Evolutionary conservation across 2,113 vertebrate genomes (phyloP).

Genomic region (Micromys minutus): DNA sequence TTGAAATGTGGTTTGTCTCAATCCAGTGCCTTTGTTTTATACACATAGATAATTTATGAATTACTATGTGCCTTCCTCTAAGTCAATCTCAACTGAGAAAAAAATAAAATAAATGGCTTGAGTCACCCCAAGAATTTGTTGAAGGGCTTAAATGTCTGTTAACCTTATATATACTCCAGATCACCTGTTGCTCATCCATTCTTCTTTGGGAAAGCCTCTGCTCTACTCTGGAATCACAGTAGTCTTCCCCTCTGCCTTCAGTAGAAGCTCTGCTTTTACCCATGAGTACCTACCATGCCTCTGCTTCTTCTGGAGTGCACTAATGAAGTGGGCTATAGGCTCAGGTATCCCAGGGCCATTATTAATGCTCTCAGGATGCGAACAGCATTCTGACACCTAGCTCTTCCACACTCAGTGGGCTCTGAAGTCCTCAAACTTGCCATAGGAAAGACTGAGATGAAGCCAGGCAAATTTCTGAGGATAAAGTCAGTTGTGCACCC

Average conservation of each 20-base stretch:
- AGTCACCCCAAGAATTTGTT: background rate
- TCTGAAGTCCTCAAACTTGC: background rate
- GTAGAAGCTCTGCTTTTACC: background rate
- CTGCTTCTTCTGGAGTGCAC: background rate
- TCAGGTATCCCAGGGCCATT: fast-evolving
- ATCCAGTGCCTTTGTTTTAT: background rate
- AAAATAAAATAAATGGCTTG: background rate
- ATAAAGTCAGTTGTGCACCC: too few relatives aligned
- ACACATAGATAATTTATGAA: background rate
- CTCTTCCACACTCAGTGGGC: background rate
- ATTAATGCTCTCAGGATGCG: background rate
- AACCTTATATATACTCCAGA: background rate
- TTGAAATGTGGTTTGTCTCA: background rate
- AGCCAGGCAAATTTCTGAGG: background rate
- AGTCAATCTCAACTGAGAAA: background rate
- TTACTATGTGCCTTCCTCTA: background rate
- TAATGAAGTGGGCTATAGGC: background rate
- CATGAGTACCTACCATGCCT: background rate
- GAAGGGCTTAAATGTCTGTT: background rate
- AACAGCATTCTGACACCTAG: background rate
- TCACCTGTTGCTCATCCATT: background rate
- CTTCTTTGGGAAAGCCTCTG: background rate
- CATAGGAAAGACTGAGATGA: background rate
- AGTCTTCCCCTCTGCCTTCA: background rate
- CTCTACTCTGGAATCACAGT: background rate